phyloP scores from a whole-genome alignment of 2,888 invertebrate species.

The Panzeria rudis region DNA sequence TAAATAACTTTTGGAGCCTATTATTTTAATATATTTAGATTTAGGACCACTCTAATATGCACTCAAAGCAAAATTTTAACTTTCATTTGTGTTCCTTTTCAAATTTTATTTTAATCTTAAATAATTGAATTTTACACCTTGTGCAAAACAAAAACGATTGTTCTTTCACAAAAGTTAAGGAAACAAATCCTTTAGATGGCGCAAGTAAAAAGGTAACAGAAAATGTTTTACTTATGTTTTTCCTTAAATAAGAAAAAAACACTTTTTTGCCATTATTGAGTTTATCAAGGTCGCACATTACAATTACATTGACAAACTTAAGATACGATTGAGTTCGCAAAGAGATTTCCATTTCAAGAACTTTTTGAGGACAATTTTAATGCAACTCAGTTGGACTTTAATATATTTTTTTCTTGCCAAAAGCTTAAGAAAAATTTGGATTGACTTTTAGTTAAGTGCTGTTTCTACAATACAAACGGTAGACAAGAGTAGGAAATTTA shows the following conservation, averaged over 20 bases:
- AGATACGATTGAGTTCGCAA: slow-evolving; percentile 29
- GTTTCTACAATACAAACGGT: too few relatives aligned
- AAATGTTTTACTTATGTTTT: neutral
- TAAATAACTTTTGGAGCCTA: too few relatives aligned
- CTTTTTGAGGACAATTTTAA: slow-evolving; percentile 19
- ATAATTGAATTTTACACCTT: neutral
- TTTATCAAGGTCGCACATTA: slow-evolving; percentile 3
- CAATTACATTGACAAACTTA: slow-evolving; percentile 16
- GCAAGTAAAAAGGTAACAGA: neutral
- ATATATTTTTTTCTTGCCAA: too few relatives aligned
- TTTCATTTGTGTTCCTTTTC: neutral
- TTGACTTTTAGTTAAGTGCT: too few relatives aligned
- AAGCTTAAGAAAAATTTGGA: too few relatives aligned
- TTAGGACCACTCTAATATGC: too few relatives aligned
- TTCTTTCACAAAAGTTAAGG: neutral
- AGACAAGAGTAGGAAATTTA: too few relatives aligned
- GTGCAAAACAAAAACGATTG: neutral
- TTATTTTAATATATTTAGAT: too few relatives aligned
- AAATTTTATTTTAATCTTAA: neutral
- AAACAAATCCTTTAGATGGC: neutral
- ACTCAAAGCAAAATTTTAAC: too few relatives aligned
- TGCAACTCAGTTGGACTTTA: too few relatives aligned
- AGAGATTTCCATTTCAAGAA: slow-evolving; percentile 46
- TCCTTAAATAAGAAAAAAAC: neutral
- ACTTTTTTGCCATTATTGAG: neutral